Evolutionary conservation across 2,797 vertebrate genomes (phyloP).

Genomic region (Karalla daura): DNA sequence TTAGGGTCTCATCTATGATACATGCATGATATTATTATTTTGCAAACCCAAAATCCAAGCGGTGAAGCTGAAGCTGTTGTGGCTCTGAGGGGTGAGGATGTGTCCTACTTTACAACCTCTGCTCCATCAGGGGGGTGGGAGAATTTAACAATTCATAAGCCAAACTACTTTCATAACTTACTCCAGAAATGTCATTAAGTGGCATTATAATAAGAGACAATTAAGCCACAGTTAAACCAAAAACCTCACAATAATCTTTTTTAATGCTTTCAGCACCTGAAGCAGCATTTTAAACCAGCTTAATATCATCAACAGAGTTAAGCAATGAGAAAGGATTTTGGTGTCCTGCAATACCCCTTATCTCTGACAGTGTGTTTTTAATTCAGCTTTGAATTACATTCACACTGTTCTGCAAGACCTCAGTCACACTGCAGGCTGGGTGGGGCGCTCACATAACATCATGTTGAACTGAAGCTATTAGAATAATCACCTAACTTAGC

Average conservation of each 20-base stretch:
- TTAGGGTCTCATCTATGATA: constrained; percentile 20
- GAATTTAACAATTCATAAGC: constrained; percentile 61
- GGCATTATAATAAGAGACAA: constrained; percentile 34
- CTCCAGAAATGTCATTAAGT: constrained; percentile 49
- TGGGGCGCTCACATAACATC: no score
- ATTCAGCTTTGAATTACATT: constrained; percentile 33
- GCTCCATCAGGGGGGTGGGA: constrained; percentile 41
- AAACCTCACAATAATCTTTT: constrained; percentile 18
- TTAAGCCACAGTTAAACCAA: constrained; percentile 20
- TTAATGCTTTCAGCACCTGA: constrained; percentile 20
- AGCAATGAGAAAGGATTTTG: constrained; percentile 14
- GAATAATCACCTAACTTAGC: no score
- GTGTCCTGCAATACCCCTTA: constrained; percentile 28
- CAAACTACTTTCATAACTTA: constrained; percentile 1
- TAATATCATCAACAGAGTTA: constrained; percentile 2
- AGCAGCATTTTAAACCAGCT: constrained; percentile 35
- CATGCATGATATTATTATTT: constrained; percentile 31
- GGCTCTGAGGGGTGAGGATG: constrained; percentile 56
- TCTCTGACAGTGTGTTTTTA: constrained; percentile 21
- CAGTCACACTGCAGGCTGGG: constrained; percentile 6
- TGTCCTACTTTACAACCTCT: constrained; percentile 72
- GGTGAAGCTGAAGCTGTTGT: constrained; percentile 44
- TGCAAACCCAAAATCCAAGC: constrained; percentile 29
- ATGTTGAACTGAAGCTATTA: no score
- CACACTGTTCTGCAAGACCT: neutral